phyloP scores from a whole-genome alignment of 2,888 invertebrate genomes.

The Marronus borbonicus region DNA sequence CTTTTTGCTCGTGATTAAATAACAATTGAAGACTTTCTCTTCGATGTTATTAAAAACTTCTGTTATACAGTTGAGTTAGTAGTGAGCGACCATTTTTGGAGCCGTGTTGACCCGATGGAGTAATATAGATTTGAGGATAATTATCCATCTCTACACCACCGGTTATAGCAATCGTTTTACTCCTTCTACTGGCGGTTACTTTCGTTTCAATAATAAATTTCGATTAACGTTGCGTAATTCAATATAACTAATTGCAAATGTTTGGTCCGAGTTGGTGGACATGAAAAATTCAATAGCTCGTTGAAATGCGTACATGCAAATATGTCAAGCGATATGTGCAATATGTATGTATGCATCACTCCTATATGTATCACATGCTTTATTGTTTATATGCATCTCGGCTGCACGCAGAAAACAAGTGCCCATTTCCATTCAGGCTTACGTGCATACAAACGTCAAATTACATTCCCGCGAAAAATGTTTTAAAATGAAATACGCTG shows the following conservation, averaged over 20 bases:
- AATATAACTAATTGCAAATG: constrained; percentile 37
- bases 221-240: constrained; percentile 18
- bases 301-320: background rate
- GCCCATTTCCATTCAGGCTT: background rate
- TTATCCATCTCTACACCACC: background rate
- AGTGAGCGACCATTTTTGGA: no score
- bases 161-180: background rate
- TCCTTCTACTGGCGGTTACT: no score
- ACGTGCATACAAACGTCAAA: constrained; percentile 19
- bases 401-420: background rate
- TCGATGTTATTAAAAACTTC: no score
- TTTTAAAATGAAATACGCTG: constrained; percentile 44
- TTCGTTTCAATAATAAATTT: constrained; percentile 16
- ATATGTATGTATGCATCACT: background rate
- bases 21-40: no score
- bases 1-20: no score
- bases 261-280: background rate
- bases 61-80: no score
- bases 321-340: constrained; percentile 8
- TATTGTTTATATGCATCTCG: constrained; percentile 6
- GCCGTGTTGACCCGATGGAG: no score
- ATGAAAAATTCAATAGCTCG: constrained; percentile 11
- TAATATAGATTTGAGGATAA: no score
- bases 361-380: background rate
- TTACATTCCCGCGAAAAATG: background rate